Percentiles rank a stretch among this genome's conserved stretches.
Conservation (phyloP, 2,888 invertebrate species). For the Seira sanloemensis region DNA sequence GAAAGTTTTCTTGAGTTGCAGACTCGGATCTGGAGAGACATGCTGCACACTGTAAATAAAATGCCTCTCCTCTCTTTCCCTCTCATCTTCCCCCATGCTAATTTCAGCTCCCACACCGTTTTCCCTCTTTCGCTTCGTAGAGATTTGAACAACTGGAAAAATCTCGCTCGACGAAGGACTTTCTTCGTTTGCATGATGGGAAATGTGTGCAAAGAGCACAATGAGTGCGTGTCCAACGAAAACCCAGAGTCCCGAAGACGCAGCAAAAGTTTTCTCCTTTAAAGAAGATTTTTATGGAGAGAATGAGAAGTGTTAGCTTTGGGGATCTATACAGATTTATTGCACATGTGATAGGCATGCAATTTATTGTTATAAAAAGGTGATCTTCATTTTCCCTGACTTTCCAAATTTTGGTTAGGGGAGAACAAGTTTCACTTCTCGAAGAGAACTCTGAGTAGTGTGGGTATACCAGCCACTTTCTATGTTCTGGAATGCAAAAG, state of each 20-base stretch:
- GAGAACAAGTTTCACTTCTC: no score
- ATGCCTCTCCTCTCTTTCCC: slow-evolving; percentile 23
- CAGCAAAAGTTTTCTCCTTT: background rate
- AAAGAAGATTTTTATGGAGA: background rate
- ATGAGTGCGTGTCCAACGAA: background rate
- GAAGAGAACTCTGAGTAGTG: no score
- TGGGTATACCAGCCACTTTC: no score
- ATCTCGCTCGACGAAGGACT: background rate
- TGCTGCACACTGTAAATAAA: slow-evolving; percentile 39
- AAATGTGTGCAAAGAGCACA: background rate
- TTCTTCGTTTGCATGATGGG: slow-evolving; percentile 2
- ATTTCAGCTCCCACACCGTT: no score
- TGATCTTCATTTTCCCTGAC: background rate
- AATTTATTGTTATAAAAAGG: background rate
- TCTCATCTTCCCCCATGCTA: no score
- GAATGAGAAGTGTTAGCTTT: background rate
- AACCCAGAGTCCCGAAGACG: no score
- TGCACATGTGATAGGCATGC: background rate
- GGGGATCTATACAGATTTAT: background rate
- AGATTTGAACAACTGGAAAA: background rate
- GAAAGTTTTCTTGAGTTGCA: slow-evolving; percentile 52
- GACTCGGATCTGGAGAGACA: background rate
- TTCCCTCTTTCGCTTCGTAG: background rate
- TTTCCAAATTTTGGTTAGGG: no score
- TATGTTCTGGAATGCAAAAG: no score